Evolutionary conservation across 1,140 invertebrate species (phyloP).

Genomic region (Asobara japonica): DNA sequence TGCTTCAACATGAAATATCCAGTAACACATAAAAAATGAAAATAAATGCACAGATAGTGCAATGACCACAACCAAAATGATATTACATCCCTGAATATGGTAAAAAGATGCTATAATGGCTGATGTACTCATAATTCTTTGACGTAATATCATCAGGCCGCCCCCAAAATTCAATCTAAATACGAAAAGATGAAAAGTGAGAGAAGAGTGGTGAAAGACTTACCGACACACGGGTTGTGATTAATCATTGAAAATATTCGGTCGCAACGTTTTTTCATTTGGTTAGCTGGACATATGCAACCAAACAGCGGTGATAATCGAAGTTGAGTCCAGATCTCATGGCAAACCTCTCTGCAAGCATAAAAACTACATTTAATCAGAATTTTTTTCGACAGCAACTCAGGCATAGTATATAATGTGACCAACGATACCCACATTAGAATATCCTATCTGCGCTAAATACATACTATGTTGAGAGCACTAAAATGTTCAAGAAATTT

Average conservation of each 20-base stretch:
- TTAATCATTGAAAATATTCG: conserved; percentile 86
- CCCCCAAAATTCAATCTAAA: conserved; percentile 3
- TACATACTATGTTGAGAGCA: too few relatives aligned
- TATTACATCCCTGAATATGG: conserved; percentile 49
- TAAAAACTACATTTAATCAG: conserved; percentile 22
- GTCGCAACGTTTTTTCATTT: conserved; percentile 87
- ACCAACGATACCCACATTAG: too few relatives aligned
- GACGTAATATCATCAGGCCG: not conserved
- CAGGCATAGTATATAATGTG: too few relatives aligned
- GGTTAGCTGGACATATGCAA: conserved; percentile 89
- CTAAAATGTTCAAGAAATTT: too few relatives aligned
- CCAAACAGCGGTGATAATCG: conserved; percentile 87
- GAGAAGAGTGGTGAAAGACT: conserved; percentile 64
- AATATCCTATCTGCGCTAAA: too few relatives aligned
- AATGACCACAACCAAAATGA: conserved; percentile 15
- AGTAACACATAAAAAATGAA: not conserved
- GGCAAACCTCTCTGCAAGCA: conserved; percentile 79
- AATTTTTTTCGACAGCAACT: not conserved
- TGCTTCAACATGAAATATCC: not conserved
- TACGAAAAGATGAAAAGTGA: conserved; percentile 28
- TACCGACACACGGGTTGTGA: conserved; percentile 91
- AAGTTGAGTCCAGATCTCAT: conserved; percentile 84
- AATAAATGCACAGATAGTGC: not conserved
- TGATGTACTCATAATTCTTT: conserved; percentile 10
- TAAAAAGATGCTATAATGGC: conserved; percentile 29